These are phyloP conservation scores for Lymantria monacha DNA, from an alignment of 2,888 invertebrate genomes.

Conservation along the genomic window DNA sequence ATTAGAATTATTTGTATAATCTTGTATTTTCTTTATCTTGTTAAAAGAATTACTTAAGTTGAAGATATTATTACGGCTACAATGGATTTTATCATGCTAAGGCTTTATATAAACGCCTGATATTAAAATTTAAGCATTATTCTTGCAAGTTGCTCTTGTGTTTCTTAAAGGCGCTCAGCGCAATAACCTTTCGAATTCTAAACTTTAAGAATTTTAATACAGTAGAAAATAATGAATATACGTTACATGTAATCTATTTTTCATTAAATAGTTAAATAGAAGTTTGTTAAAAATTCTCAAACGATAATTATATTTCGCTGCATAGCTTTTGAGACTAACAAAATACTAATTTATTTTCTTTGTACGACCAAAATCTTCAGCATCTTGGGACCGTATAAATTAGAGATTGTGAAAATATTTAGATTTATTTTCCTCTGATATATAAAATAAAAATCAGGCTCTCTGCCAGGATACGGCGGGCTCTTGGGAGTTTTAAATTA, in stretches of 20 bases:
- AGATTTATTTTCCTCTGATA: conserved; percentile 31
- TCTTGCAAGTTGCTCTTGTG: conserved; percentile 20
- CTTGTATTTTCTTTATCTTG: background rate
- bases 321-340: background rate
- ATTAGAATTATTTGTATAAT: background rate
- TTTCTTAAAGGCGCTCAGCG: conserved; percentile 19
- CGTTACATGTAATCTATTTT: background rate
- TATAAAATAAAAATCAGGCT: conserved; percentile 27
- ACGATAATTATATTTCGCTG: conserved; percentile 1
- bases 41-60: background rate
- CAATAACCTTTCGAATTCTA: conserved; percentile 16
- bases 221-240: background rate
- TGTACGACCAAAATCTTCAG: conserved; percentile 6
- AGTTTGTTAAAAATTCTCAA: background rate
- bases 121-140: conserved; percentile 26
- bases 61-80: conserved; percentile 1
- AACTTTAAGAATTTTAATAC: too few relatives aligned
- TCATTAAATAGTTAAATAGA: background rate
- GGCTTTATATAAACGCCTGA: conserved; percentile 26
- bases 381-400: conserved; percentile 21
- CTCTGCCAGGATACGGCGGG: conserved; percentile 5
- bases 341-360: conserved; percentile 11
- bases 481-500: conserved; percentile 32
- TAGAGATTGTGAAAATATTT: conserved; percentile 30
- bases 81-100: conserved; percentile 13